A percentile compares a stretch with the other conserved stretches of the same genome.
These are phyloP conservation scores for Pelodytes ibericus DNA, from an alignment of 2,797 vertebrate genomes.

Conservation along the genomic window DNA sequence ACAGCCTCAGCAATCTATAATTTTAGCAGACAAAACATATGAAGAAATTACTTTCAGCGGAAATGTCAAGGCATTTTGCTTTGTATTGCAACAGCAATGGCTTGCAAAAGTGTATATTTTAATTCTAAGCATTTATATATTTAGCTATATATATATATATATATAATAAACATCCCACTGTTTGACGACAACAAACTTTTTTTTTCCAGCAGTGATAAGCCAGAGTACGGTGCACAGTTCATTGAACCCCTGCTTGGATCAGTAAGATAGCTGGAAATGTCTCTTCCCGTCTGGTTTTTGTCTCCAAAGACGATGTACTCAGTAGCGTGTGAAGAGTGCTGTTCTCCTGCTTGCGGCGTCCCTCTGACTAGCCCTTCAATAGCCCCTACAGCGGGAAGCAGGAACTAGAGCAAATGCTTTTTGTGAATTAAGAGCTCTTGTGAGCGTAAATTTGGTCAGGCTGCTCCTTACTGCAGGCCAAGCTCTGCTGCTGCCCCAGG, in stretches of 20 bases:
- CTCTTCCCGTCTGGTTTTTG: constrained; percentile 82
- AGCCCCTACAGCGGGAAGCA: constrained; percentile 86
- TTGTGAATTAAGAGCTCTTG: constrained; percentile 93
- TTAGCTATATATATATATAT: not conserved
- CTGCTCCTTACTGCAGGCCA: constrained; percentile 91
- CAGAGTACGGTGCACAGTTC: constrained; percentile 74
- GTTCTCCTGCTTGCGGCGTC: constrained; percentile 70
- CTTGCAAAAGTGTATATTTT: not conserved
- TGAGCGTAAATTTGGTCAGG: constrained; percentile 81
- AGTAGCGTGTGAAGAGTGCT: constrained; percentile 86
- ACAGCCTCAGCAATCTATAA: too few species aligned
- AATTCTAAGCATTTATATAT: not conserved
- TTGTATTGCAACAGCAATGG: too few species aligned
- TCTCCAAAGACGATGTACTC: constrained; percentile 75
- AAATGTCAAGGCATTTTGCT: too few species aligned
- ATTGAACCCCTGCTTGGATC: constrained; percentile 73
- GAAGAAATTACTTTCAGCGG: too few species aligned
- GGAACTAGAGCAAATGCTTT: constrained; percentile 97
- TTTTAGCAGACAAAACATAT: too few species aligned
- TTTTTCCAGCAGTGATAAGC: constrained; percentile 65
- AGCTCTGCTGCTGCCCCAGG: constrained; percentile 88
- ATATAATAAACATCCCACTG: constrained; percentile 28
- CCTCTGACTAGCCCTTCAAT: constrained; percentile 68
- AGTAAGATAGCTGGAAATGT: constrained; percentile 78
- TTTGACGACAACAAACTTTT: constrained; percentile 61